A percentile compares a stretch with the other conserved stretches of the same genome.
These are phyloP conservation scores for Pogonus chalceus DNA, from an alignment of 1,140 invertebrate genomes.

Conservation along the genomic window DNA sequence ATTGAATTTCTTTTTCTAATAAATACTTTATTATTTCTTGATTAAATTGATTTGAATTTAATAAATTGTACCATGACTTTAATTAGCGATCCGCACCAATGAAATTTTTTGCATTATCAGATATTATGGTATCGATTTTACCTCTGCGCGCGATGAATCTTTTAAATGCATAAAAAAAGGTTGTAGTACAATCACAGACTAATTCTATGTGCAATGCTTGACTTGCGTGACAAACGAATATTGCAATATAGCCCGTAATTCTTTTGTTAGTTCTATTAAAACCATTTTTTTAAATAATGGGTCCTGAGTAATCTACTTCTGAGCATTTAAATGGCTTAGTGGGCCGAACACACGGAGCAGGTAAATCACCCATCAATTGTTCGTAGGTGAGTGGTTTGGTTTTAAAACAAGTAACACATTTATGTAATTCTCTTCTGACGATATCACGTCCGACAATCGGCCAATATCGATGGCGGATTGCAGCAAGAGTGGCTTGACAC, in stretches of 20 bases:
- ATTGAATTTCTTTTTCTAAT: slow-evolving; percentile 15
- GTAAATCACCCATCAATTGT: slow-evolving; percentile 28
- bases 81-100: neutral
- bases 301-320: slow-evolving; percentile 36
- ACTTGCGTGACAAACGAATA: slow-evolving; percentile 22
- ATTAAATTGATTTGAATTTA: too few species aligned
- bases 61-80: too few species aligned
- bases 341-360: slow-evolving; percentile 18
- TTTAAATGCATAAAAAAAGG: neutral
- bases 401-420: slow-evolving; percentile 23
- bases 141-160: slow-evolving; percentile 8
- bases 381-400: slow-evolving; percentile 14
- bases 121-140: neutral
- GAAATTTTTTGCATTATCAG: neutral
- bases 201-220: slow-evolving; percentile 22
- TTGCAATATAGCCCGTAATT: slow-evolving; percentile 19
- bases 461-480: slow-evolving; percentile 16
- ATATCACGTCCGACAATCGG: slow-evolving; percentile 9
- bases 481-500: slow-evolving; percentile 15
- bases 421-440: slow-evolving; percentile 17
- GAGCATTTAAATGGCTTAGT: slow-evolving; percentile 25
- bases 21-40: slow-evolving; percentile 1
- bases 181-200: slow-evolving; percentile 18
- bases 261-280: slow-evolving; percentile 14
- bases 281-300: slow-evolving; percentile 20